These are phyloP conservation scores for Ahaetulla prasina DNA, from an alignment of 2,113 vertebrate species.

Conservation along the genomic window DNA sequence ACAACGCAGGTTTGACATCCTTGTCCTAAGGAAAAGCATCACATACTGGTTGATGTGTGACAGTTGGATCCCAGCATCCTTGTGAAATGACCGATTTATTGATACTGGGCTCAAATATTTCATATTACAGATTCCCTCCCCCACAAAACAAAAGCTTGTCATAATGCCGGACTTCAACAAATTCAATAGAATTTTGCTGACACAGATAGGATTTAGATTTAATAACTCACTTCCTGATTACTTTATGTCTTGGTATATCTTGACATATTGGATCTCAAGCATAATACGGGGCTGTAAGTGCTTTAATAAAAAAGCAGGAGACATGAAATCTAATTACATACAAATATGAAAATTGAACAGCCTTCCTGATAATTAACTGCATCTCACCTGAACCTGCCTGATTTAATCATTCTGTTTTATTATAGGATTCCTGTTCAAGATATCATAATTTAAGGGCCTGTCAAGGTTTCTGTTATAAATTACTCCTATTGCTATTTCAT, in stretches of 20 bases:
- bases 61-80: background rate
- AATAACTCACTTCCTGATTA: slow-evolving; percentile 2
- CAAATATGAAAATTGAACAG: slow-evolving; percentile 18
- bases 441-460: slow-evolving; percentile 2
- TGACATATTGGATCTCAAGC: background rate
- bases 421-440: slow-evolving; percentile 19
- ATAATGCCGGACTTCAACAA: background rate
- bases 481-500: background rate
- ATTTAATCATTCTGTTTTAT: slow-evolving; percentile 7
- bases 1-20: no score
- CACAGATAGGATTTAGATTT: background rate
- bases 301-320: slow-evolving; percentile 2
- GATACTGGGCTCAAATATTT: background rate
- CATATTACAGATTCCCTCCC: background rate
- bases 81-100: background rate
- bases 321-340: slow-evolving; percentile 15
- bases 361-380: slow-evolving; percentile 4
- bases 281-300: background rate
- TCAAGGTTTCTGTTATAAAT: slow-evolving; percentile 1
- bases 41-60: background rate
- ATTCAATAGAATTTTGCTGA: background rate
- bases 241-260: background rate
- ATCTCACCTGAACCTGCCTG: slow-evolving; percentile 9
- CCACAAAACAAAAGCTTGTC: background rate
- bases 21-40: background rate